Evolutionary conservation across 2,797 vertebrate genomes (phyloP).

Genomic region (Sebastes elongatus): DNA sequence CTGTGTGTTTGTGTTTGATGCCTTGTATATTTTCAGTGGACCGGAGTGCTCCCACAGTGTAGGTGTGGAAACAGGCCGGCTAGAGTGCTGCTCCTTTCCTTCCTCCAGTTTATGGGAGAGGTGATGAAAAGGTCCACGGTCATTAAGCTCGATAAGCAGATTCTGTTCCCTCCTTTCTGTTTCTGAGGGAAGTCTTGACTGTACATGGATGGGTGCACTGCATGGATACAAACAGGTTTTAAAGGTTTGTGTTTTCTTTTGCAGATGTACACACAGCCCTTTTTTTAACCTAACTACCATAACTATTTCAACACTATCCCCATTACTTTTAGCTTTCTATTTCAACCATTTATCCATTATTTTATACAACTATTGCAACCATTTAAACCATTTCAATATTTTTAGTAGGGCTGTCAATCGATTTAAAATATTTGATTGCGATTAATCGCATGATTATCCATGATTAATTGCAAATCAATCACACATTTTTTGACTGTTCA

Average conservation of each 20-base stretch:
- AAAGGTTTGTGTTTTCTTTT: neutral
- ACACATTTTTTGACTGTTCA: no score
- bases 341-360: no score
- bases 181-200: neutral
- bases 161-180: neutral
- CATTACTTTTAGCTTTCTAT: neutral
- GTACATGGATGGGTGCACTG: neutral
- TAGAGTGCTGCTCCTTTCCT: conserved; percentile 52
- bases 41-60: conserved; percentile 8
- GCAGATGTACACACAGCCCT: neutral
- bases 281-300: neutral
- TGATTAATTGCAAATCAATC: no score
- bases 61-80: conserved; percentile 57
- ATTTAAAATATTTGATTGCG: no score
- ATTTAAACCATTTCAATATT: no score
- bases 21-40: conserved; percentile 58
- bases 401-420: no score
- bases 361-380: no score
- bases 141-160: conserved; percentile 33
- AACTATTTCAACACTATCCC: neutral
- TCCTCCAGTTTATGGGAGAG: conserved; percentile 51
- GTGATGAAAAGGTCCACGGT: conserved; percentile 50
- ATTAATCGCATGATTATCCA: no score
- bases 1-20: conserved; percentile 49
- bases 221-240: neutral